Evolutionary conservation across 2,888 invertebrate species (phyloP).

Genomic region (Colletes collaris): DNA sequence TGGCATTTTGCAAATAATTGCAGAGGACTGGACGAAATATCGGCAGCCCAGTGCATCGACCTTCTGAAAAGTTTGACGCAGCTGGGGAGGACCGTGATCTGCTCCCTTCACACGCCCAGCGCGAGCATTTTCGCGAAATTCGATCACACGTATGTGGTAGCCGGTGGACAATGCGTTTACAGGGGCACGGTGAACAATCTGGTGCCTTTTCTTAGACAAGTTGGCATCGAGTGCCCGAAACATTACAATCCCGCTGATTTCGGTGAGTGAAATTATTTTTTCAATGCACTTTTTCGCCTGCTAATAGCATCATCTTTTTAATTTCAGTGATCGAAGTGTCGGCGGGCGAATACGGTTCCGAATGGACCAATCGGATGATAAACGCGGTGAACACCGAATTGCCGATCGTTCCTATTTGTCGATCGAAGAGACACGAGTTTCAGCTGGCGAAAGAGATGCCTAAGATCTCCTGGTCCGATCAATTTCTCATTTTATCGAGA

Average conservation of each 20-base stretch:
- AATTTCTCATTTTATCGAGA: conserved; percentile 87
- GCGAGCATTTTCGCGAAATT: conserved; percentile 96
- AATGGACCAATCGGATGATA: conserved; percentile 88
- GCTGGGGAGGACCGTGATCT: conserved; percentile 95
- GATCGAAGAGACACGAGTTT: conserved; percentile 44
- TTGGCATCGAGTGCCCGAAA: conserved; percentile 93
- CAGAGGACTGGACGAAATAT: conserved; percentile 95
- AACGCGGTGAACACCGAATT: conserved; percentile 85
- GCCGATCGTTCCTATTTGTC: conserved; percentile 71
- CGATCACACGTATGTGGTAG: conserved; percentile 94
- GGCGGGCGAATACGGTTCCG: conserved; percentile 90
- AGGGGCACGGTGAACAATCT: conserved; percentile 91
- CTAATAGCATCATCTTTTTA: no score
- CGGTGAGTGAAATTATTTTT: conserved; percentile 85
- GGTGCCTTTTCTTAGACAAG: conserved; percentile 90
- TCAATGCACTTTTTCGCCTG: no score
- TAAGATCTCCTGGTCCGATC: conserved; percentile 86
- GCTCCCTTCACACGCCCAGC: conserved; percentile 98
- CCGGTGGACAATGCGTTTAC: conserved; percentile 95
- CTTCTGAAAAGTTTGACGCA: conserved; percentile 93
- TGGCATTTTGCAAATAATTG: conserved; percentile 4
- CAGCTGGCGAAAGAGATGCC: conserved; percentile 85
- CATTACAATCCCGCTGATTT: conserved; percentile 99
- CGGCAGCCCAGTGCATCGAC: conserved; percentile 94
- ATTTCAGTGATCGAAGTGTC: conserved; percentile 89